Evolutionary conservation across 2,888 invertebrate species (phyloP).

Genomic region (Drosophila fungiperda): DNA sequence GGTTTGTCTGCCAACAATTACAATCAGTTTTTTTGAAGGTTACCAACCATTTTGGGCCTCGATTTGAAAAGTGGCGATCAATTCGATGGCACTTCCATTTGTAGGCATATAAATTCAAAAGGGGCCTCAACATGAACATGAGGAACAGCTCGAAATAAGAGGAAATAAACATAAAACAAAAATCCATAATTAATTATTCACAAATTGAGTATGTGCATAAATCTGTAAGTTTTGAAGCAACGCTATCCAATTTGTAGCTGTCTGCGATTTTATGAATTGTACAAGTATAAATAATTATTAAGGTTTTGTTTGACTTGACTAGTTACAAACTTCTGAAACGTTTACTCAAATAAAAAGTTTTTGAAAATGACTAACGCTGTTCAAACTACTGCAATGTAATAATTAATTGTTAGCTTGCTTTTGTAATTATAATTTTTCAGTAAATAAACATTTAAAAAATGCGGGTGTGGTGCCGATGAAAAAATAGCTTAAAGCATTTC

Average conservation of each 20-base stretch:
- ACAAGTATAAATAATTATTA: not conserved
- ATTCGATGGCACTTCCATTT: constrained; percentile 77
- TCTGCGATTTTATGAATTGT: constrained; percentile 16
- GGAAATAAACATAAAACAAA: constrained; percentile 37
- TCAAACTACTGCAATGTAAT: not conserved
- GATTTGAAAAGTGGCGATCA: constrained; percentile 71
- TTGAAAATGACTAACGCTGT: constrained; percentile 5
- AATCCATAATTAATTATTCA: constrained; percentile 60
- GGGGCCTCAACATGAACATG: constrained; percentile 23
- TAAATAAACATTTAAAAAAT: not conserved
- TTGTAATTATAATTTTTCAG: not conserved
- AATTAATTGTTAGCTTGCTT: constrained; percentile 1
- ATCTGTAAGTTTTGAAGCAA: constrained; percentile 20
- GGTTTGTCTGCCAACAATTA: constrained; percentile 24
- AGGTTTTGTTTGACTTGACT: not conserved
- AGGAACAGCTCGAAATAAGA: constrained; percentile 33
- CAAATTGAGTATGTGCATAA: constrained; percentile 45
- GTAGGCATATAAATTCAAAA: constrained; percentile 70
- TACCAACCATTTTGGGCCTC: constrained; percentile 59
- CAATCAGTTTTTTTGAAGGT: constrained; percentile 61
- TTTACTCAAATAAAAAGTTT: not conserved
- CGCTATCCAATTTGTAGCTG: constrained; percentile 9
- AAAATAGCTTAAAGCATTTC: constrained; percentile 1
- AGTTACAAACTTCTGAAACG: not conserved
- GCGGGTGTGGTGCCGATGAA: not conserved